Base-by-base conservation (phyloP, 2,888 invertebrate species). In the Diarsia brunnea region DNA sequence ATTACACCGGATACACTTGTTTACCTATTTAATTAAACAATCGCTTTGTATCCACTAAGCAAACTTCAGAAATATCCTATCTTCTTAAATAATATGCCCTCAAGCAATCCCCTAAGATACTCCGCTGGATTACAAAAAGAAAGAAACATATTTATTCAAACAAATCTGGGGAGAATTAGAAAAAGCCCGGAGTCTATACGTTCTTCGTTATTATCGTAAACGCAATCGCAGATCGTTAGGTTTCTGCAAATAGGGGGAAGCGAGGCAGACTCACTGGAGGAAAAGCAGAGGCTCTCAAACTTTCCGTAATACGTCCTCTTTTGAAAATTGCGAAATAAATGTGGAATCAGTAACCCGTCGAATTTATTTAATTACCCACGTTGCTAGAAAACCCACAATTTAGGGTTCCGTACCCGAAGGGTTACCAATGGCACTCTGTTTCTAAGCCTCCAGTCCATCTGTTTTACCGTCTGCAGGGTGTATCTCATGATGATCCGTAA, bases 191-290 rank as follows among this genome's bases (percentile, higher is more conserved):
- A 63, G 53, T 63, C 47, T 79, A 60, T 79, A 69, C 64, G 21
- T 60, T 72, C 60, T 66, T 61, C 72, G 66, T 84, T 85, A 78
- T 82, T 82, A 86, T 86, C 76, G 72, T 78, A 81, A 69, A 83
- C 78, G 73, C 73, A 73, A 80, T 86, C 70, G 63, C 64, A 76
- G 78, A 78, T 84, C 79, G 82, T 86, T 87, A 84, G 47, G 63
- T 63, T 73, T 78, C 45, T 73, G 65, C 71, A 82, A 82, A 87
- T 58, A 81, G 75, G 66, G 74, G 75, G 74, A 63, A 74, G 69
- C 21, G 84, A 60, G 27, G 47, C 72, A 63, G 72, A 73, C 61
- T 70, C 51, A 19, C 68, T 64, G 31, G 45, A 63, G 76, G 31
- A 12, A 7, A 31, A 71, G 4, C 82, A 78, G 69, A 4, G 79